Percentiles rank a stretch among this genome's conserved stretches.
phyloP scores from a whole-genome alignment of 2,888 invertebrate genomes.

The Saturnia japonica region DNA sequence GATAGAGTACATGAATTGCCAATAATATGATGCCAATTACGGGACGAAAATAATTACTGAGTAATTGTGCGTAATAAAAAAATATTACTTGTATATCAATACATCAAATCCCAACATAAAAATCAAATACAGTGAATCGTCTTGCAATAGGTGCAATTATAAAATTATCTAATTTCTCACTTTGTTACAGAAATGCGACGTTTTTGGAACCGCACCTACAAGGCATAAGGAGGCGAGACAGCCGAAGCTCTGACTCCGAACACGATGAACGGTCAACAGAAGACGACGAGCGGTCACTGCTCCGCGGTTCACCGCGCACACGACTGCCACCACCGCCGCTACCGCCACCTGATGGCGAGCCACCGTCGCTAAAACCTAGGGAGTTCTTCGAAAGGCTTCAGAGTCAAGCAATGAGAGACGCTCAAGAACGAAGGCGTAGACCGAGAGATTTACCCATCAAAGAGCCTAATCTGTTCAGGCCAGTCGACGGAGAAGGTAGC shows the following conservation, averaged over 20 bases:
- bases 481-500: conserved; percentile 71
- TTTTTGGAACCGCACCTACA: conserved; percentile 89
- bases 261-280: conserved; percentile 78
- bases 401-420: conserved; percentile 75
- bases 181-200: conserved; percentile 86
- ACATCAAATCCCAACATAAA: neutral
- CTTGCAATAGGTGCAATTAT: neutral
- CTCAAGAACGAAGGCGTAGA: conserved; percentile 64
- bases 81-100: neutral
- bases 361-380: conserved; percentile 80
- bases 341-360: conserved; percentile 73
- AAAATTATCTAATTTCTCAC: neutral
- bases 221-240: conserved; percentile 79
- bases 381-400: conserved; percentile 79
- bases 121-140: neutral
- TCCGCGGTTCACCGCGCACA: conserved; percentile 71
- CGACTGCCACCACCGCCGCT: conserved; percentile 73
- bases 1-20: too few species aligned
- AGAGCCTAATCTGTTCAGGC: conserved; percentile 61
- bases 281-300: conserved; percentile 71
- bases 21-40: too few species aligned
- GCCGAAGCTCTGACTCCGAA: conserved; percentile 76
- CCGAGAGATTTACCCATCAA: conserved; percentile 54
- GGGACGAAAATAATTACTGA: too few species aligned
- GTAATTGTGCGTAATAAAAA: neutral